phyloP scores from a whole-genome alignment of 2,888 invertebrate genomes.

The Lysandra bellargus region DNA sequence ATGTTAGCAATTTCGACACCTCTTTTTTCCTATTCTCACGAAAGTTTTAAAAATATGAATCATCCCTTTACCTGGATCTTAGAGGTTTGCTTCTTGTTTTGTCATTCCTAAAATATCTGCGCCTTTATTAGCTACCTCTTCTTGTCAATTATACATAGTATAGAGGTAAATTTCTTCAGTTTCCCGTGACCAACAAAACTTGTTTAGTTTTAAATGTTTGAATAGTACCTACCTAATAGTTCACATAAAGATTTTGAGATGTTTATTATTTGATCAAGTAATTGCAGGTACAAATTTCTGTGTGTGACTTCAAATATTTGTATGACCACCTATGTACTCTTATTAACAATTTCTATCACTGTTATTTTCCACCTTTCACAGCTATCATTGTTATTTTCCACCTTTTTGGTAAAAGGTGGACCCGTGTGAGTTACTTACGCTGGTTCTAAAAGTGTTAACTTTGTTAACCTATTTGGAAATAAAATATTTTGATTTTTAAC shows the following conservation, averaged over 20 bases:
- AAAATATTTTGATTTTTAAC: too few relatives aligned
- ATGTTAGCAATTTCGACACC: conserved; percentile 1
- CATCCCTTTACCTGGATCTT: not conserved
- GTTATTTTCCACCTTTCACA: too few relatives aligned
- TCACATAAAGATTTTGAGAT: conserved; percentile 16
- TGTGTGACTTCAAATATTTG: conserved; percentile 41
- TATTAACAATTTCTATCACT: conserved; percentile 37
- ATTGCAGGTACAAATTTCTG: conserved; percentile 38
- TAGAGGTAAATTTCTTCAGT: not conserved
- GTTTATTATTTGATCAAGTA: conserved; percentile 33
- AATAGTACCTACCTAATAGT: not conserved
- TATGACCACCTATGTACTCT: conserved; percentile 46
- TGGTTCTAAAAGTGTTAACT: too few relatives aligned
- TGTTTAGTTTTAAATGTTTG: conserved; percentile 16
- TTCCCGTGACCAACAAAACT: not conserved
- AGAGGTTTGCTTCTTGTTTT: not conserved
- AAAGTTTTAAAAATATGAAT: not conserved
- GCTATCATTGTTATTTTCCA: too few relatives aligned
- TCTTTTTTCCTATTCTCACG: not conserved
- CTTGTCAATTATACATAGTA: too few relatives aligned
- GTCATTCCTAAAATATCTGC: not conserved
- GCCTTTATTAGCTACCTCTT: not conserved
- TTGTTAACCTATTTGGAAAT: too few relatives aligned
- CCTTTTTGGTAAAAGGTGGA: too few relatives aligned
- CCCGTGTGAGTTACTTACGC: too few relatives aligned